These are phyloP conservation scores for Reticulitermes speratus DNA, from an alignment of 1,140 invertebrate genomes.

Conservation along the genomic window DNA sequence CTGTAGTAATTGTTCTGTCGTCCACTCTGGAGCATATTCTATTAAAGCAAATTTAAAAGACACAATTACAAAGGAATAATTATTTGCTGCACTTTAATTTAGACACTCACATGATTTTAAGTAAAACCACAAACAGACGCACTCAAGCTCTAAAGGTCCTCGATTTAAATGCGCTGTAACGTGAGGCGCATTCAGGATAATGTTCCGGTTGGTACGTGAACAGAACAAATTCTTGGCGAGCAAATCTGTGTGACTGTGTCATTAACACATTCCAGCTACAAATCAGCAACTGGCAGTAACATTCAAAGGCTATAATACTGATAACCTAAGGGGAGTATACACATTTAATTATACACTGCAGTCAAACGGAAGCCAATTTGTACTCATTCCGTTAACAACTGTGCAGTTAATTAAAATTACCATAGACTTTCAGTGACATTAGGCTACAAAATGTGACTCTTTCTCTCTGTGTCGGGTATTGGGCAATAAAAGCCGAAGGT, in stretches of 20 bases:
- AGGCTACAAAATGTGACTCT: background rate
- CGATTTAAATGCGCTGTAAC: no score
- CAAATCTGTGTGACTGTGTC: background rate
- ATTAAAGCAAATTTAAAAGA: no score
- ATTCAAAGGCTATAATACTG: background rate
- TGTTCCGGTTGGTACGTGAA: background rate
- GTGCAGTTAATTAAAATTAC: background rate
- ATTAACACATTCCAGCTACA: background rate
- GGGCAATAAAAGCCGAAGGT: background rate
- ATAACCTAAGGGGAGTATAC: background rate
- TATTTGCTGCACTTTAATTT: no score
- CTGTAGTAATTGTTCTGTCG: no score
- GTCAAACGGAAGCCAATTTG: background rate
- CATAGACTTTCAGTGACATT: background rate
- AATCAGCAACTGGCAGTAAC: background rate
- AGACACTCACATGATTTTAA: no score
- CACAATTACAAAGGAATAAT: no score
- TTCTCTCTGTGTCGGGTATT: background rate
- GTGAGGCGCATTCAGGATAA: no score
- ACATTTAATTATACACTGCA: background rate
- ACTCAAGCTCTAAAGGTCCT: no score
- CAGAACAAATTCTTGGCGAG: background rate
- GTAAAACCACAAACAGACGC: no score
- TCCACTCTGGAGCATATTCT: no score
- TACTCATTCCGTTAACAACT: background rate